phyloP scores from a whole-genome alignment of 37 sponge, comb jelly and placozoan genomes.

The Oscarella lobularis region DNA sequence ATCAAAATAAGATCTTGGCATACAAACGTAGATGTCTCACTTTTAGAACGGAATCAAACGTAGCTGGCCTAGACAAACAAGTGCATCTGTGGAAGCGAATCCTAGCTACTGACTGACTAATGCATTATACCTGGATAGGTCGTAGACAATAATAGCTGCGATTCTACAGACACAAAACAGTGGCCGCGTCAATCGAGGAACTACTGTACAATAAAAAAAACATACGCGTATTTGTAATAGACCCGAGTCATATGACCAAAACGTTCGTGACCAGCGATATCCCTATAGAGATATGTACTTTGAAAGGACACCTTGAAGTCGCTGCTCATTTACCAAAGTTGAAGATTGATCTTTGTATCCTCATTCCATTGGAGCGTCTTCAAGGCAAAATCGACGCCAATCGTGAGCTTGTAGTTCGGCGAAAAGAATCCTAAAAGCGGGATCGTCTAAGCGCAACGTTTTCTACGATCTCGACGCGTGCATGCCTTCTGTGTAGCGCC shows the following conservation, averaged over 20 bases:
- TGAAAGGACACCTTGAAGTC: background rate
- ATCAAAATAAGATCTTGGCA: background rate
- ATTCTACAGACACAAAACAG: constrained; percentile 39
- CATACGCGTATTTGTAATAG: constrained; percentile 96
- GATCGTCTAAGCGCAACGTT: background rate
- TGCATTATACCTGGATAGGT: constrained; percentile 57
- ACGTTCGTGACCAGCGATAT: constrained; percentile 92
- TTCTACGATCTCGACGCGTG: no score
- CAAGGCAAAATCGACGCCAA: constrained; percentile 88
- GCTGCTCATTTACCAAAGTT: constrained; percentile 52
- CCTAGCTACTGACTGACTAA: no score
- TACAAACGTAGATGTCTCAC: constrained; percentile 35
- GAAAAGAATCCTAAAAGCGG: constrained; percentile 66
- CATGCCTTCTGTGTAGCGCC: constrained; percentile 79
- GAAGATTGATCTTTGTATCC: constrained; percentile 49
- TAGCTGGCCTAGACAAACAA: constrained; percentile 50
- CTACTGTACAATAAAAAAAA: no score
- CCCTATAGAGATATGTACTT: constrained; percentile 33
- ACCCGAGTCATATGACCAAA: constrained; percentile 89
- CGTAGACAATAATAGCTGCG: constrained; percentile 90
- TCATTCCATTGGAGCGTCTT: constrained; percentile 54
- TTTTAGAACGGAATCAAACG: constrained; percentile 77
- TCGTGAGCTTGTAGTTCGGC: constrained; percentile 88
- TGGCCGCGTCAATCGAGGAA: no score
- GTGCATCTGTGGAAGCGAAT: no score